These are phyloP conservation scores for Petrocephalus schoutedeni DNA, from an alignment of 2,797 vertebrate species.

Conservation along the genomic window DNA sequence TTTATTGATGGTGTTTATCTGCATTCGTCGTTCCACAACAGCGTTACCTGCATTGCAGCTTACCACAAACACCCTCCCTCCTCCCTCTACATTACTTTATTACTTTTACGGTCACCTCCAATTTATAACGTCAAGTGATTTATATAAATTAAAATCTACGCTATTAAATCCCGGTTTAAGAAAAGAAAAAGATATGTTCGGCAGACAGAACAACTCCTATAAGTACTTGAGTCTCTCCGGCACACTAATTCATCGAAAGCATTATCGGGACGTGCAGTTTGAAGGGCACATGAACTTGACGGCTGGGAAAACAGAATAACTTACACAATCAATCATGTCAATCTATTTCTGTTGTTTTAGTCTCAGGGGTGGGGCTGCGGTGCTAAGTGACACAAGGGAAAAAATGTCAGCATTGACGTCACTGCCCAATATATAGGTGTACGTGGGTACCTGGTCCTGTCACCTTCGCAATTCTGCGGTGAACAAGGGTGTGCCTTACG, in stretches of 20 bases:
- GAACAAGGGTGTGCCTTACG: background rate
- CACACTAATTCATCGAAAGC: background rate
- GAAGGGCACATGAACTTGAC: background rate
- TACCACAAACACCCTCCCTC: background rate
- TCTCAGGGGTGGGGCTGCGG: background rate
- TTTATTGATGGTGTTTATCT: background rate
- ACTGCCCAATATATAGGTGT: slow-evolving; percentile 13
- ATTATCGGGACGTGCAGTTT: background rate
- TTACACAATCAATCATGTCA: background rate
- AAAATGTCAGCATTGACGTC: slow-evolving; percentile 22
- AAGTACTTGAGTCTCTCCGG: background rate
- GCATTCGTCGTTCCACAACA: background rate
- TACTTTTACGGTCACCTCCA: background rate
- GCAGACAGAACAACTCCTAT: background rate
- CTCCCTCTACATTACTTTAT: background rate
- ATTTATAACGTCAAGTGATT: background rate
- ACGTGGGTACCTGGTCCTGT: background rate
- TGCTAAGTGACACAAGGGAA: background rate
- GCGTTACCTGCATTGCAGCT: background rate
- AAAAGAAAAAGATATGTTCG: background rate
- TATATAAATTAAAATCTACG: background rate
- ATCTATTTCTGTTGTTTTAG: background rate
- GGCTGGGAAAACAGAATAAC: background rate
- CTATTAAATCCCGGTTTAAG: background rate
- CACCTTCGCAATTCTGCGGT: background rate